Evolutionary conservation across 1,140 invertebrate genomes (phyloP).

Genomic region (Drosophila lowei): DNA sequence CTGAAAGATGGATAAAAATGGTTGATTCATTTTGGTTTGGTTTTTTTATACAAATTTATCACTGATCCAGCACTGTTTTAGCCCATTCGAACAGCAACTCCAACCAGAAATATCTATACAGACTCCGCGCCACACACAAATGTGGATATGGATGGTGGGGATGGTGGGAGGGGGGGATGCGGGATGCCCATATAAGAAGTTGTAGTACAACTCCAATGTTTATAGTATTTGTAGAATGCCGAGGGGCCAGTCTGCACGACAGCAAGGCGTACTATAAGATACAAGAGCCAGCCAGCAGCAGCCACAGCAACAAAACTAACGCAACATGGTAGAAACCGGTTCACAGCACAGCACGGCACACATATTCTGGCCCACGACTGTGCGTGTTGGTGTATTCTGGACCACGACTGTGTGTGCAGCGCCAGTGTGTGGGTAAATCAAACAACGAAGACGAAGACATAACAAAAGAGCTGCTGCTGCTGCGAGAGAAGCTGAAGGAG

Average conservation of each 20-base stretch:
- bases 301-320: conserved; percentile 55
- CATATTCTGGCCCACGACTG: conserved; percentile 6
- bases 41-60: neutral
- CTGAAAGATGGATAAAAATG: conserved; percentile 1
- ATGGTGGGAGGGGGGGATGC: too few relatives aligned
- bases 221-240: conserved; percentile 77
- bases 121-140: conserved; percentile 40
- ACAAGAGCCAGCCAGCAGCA: conserved; percentile 21
- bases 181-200: conserved; percentile 64
- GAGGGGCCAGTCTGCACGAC: conserved; percentile 42
- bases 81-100: neutral
- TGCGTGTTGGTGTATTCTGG: conserved; percentile 9
- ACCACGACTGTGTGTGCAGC: conserved; percentile 13
- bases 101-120: conserved; percentile 28
- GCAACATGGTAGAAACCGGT: conserved; percentile 71
- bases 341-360: conserved; percentile 16
- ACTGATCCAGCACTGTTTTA: conserved; percentile 4
- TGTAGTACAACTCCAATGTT: conserved; percentile 72
- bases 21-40: conserved; percentile 31
- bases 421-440: conserved; percentile 32
- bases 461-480: conserved; percentile 36
- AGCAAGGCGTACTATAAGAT: conserved; percentile 35
- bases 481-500: conserved; percentile 14
- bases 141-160: too few relatives aligned
- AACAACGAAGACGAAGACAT: conserved; percentile 56